Evolutionary conservation across 2,113 vertebrate species (phyloP).

Genomic region (Alethe diademata): DNA sequence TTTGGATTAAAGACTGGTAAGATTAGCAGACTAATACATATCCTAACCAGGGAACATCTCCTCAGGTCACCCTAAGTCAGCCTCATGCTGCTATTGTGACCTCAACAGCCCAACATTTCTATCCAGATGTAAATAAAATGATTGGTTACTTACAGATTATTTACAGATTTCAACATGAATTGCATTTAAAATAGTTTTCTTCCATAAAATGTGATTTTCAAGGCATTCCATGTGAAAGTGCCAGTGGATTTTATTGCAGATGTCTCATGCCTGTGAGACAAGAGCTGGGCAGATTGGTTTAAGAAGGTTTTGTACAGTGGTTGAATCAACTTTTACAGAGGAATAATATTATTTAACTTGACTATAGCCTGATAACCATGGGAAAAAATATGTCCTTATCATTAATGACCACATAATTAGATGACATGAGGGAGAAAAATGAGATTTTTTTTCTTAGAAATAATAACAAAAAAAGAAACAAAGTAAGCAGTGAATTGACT

Average conservation of each 20-base stretch:
- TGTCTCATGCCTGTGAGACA: background rate
- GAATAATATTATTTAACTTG: background rate
- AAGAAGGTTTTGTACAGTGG: background rate
- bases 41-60: background rate
- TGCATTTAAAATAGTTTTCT: background rate
- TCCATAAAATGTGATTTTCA: background rate
- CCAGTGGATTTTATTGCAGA: background rate
- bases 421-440: background rate
- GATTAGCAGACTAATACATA: constrained; percentile 4
- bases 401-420: background rate
- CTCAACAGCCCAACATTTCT: background rate
- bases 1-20: constrained; percentile 7
- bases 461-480: background rate
- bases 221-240: background rate
- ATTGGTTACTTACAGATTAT: background rate
- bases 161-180: background rate
- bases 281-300: background rate
- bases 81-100: background rate
- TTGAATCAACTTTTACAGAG: background rate
- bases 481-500: fast-evolving
- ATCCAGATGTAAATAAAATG: background rate
- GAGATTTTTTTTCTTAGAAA: background rate
- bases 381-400: background rate
- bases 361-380: background rate
- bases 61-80: background rate